Evolutionary conservation across 1,140 invertebrate species (phyloP).

Genomic region (Drosophila ficusphila): DNA sequence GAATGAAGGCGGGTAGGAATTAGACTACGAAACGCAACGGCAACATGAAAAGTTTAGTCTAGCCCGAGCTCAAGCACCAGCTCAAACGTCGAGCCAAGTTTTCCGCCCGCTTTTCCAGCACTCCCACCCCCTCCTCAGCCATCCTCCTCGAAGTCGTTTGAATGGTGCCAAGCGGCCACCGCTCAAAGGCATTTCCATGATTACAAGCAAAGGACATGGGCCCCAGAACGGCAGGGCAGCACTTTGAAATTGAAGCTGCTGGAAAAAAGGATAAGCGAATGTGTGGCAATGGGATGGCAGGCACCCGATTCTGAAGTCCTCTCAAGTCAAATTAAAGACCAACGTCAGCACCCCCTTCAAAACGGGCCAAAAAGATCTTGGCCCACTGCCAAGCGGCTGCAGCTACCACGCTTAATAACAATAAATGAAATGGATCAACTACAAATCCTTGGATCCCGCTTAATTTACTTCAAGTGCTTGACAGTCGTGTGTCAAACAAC

Average conservation of each 20-base stretch:
- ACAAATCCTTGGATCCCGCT: not conserved
- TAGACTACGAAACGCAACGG: slow-evolving; percentile 27
- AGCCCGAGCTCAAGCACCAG: slow-evolving; percentile 37
- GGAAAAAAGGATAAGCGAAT: slow-evolving; percentile 24
- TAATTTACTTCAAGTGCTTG: not conserved
- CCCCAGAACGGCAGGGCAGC: slow-evolving; percentile 5
- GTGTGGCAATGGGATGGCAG: slow-evolving; percentile 5
- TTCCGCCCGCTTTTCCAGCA: slow-evolving; percentile 1
- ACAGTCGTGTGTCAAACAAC: not conserved
- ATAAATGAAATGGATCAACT: slow-evolving; percentile 12
- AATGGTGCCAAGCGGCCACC: slow-evolving; percentile 50
- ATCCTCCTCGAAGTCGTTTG: slow-evolving; percentile 13
- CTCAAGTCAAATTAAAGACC: slow-evolving; percentile 37
- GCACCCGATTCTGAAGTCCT: slow-evolving; percentile 27
- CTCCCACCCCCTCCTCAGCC: not conserved
- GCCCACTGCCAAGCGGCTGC: not conserved
- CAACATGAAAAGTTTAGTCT: slow-evolving; percentile 40
- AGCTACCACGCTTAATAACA: not conserved
- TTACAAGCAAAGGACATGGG: slow-evolving; percentile 37
- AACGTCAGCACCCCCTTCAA: slow-evolving; percentile 1
- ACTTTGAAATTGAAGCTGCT: slow-evolving; percentile 44
- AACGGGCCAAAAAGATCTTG: slow-evolving; percentile 11
- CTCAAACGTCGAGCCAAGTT: slow-evolving; percentile 51
- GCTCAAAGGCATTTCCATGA: slow-evolving; percentile 52
- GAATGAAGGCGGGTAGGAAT: slow-evolving; percentile 32